Conservation (phyloP, 30 jellyfish, hydroid and myxozoan species). For the Aurelia sp. region DNA sequence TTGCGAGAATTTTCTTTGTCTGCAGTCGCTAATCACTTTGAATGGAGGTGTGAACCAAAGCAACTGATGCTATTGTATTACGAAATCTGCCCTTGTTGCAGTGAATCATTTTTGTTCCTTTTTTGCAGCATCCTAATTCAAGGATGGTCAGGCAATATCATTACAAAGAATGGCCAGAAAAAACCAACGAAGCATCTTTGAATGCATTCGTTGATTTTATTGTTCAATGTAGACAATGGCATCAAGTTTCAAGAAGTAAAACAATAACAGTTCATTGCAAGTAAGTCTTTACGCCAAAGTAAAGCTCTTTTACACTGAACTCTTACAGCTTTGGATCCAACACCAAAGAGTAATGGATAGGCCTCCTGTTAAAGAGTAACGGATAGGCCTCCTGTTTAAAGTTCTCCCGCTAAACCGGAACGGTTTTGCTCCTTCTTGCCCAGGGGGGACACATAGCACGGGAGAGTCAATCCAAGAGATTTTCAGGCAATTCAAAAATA, state of each 20-base stretch:
- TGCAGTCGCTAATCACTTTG: too few relatives aligned
- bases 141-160: constrained; percentile 70
- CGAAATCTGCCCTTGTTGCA: too few relatives aligned
- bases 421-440: too few relatives aligned
- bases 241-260: constrained; percentile 15
- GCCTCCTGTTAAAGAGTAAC: neutral
- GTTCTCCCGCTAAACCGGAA: neutral
- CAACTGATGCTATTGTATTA: too few relatives aligned
- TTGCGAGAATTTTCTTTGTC: too few relatives aligned
- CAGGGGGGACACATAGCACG: too few relatives aligned
- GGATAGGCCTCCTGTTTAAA: neutral
- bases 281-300: neutral
- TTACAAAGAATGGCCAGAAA: constrained; percentile 73
- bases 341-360: too few relatives aligned
- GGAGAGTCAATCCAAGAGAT: too few relatives aligned
- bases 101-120: neutral
- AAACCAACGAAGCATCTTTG: constrained; percentile 30
- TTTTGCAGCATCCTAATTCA: constrained; percentile 37
- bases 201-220: constrained; percentile 26
- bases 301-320: neutral
- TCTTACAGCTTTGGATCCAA: too few relatives aligned
- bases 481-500: too few relatives aligned
- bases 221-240: constrained; percentile 50
- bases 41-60: too few relatives aligned
- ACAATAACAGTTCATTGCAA: constrained; percentile 51